phyloP scores from a whole-genome alignment of 2,888 invertebrate species.

The Oligia latruncula region DNA sequence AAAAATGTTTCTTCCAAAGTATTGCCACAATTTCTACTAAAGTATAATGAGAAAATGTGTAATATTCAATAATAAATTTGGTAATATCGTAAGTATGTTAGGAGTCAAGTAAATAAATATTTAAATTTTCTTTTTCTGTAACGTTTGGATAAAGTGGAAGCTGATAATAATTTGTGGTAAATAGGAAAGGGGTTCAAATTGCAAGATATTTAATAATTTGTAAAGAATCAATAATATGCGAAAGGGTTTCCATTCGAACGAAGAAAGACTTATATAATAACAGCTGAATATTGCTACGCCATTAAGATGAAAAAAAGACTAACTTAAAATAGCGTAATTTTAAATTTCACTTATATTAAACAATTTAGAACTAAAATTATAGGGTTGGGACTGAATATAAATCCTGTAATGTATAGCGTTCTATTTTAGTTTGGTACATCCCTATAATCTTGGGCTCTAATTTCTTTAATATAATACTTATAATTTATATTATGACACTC shows the following conservation, averaged over 20 bases:
- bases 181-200: slow-evolving; percentile 22
- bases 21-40: slow-evolving; percentile 86
- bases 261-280: slow-evolving; percentile 44
- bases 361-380: slow-evolving; percentile 10
- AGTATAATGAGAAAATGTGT: slow-evolving; percentile 72
- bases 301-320: slow-evolving; percentile 25
- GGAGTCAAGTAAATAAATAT: slow-evolving; percentile 65
- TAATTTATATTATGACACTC: slow-evolving; percentile 17
- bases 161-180: slow-evolving; percentile 49
- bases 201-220: slow-evolving; percentile 37
- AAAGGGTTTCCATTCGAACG: slow-evolving; percentile 31
- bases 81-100: slow-evolving; percentile 69
- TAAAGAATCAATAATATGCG: slow-evolving; percentile 11
- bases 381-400: slow-evolving; percentile 6
- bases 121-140: slow-evolving; percentile 52
- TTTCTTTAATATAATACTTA: slow-evolving; percentile 32
- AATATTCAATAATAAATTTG: slow-evolving; percentile 72
- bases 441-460: neutral
- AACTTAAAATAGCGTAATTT: slow-evolving; percentile 33
- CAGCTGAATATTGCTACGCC: slow-evolving; percentile 34
- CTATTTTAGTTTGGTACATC: neutral
- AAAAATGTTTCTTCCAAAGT: slow-evolving; percentile 85
- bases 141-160: slow-evolving; percentile 40
- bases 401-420: neutral
- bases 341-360: slow-evolving; percentile 19